A percentile compares a stretch with the other conserved stretches of the same genome.
These are phyloP conservation scores for Parnassius smintheus DNA, from an alignment of 2,888 invertebrate genomes.

Conservation along the genomic window DNA sequence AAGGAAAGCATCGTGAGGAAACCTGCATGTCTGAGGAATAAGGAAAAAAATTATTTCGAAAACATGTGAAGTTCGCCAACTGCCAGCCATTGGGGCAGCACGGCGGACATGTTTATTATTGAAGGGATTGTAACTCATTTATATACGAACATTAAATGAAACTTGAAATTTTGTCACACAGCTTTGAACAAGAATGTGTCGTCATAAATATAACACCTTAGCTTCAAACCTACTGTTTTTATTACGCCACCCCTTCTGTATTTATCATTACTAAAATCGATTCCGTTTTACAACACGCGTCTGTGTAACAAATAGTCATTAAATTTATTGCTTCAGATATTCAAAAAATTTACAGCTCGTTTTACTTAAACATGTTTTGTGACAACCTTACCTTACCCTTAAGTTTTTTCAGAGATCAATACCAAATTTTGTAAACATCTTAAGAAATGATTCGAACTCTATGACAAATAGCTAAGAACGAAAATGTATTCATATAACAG, in stretches of 20 bases:
- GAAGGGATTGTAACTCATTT: no score
- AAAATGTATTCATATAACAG: slow-evolving; percentile 1
- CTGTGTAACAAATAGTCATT: slow-evolving; percentile 45
- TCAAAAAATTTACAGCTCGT: slow-evolving; percentile 54
- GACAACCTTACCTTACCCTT: slow-evolving; percentile 50
- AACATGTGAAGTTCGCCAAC: no score
- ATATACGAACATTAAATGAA: no score
- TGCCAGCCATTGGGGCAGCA: no score
- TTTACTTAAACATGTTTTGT: slow-evolving; percentile 56
- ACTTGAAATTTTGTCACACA: background rate
- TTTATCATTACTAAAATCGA: slow-evolving; percentile 57
- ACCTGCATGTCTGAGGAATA: no score
- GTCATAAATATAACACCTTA: slow-evolving; percentile 39
- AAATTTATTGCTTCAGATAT: slow-evolving; percentile 45
- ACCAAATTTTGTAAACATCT: slow-evolving; percentile 1
- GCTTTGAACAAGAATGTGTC: slow-evolving; percentile 7
- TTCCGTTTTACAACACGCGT: slow-evolving; percentile 48
- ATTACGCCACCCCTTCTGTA: slow-evolving; percentile 51
- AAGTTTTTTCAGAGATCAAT: slow-evolving; percentile 33
- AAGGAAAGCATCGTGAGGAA: no score
- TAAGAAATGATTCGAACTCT: slow-evolving; percentile 35
- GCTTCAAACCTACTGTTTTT: slow-evolving; percentile 70
- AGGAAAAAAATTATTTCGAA: no score
- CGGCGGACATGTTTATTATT: no score
- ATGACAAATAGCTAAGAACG: slow-evolving; percentile 25